Base-by-base conservation (phyloP, 2,888 invertebrate genomes). In the Malachius bipustulatus region DNA sequence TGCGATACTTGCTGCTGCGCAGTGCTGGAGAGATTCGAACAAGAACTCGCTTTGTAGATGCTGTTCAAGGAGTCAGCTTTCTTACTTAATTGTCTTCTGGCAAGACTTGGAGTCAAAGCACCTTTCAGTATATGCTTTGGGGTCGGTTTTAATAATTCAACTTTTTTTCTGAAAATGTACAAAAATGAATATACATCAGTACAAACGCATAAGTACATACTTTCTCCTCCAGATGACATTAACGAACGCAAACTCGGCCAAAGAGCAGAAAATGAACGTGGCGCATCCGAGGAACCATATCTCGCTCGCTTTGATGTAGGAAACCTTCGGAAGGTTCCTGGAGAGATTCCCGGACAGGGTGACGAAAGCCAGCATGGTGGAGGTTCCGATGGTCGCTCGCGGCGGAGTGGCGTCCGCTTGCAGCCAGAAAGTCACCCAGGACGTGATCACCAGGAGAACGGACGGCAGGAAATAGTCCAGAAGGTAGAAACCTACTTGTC, bases 401-500 rank as follows among this genome's bases (percentile, higher is more conserved):
- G 87, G 87, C 1, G 87, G 80, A 9, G 84, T 75, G 19, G 85
- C 84, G 55, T 87, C 85, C 33, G 85, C 82, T 58, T 87, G 87
- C 38, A 88, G 60, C 87, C 87, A 88, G 57, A 88, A 88, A 1
- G 87, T 82, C 8, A 88, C 85, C 87, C 87, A 88, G 0, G 87
- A 87, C 50, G 83, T 82, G 4, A 79, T 78, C 2, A 88, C 87
- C 49, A 88, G 75, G 55, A 88, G 71, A 67, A 87, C 83, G 4
- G 87, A 87, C 2, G 88, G 88, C 42, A 88, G 72, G 48, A 84
- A 88, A 56, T 85, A 88, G 51, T 88, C 87, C 80, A 88, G 81
- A 42, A 88, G 68, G 57, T 88, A 88, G 57, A 81, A 87, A 14
- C 87, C 87, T 45, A 84, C 82, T 64, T 85, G 83, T 30, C 85